Evolutionary conservation across 2,113 vertebrate species (phyloP).

Genomic region (Chloroceryle aenea): DNA sequence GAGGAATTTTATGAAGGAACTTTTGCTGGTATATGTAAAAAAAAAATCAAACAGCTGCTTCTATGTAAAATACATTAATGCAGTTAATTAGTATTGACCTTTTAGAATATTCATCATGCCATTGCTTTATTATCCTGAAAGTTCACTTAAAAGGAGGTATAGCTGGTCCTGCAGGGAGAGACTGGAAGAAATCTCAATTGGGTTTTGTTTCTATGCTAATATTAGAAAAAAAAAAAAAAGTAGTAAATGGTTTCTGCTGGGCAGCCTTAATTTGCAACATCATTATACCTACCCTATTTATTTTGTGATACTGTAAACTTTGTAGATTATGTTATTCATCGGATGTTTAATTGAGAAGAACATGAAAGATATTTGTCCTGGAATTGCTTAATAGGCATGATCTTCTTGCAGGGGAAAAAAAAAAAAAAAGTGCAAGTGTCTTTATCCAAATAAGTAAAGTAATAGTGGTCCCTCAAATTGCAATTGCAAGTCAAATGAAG

Average conservation of each 20-base stretch:
- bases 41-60: conserved; percentile 48
- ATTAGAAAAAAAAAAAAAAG: conserved; percentile 17
- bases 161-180: conserved; percentile 27
- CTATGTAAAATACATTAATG: conserved; percentile 66
- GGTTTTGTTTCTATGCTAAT: conserved; percentile 60
- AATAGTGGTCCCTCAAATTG: conserved; percentile 28
- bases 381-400: conserved; percentile 51
- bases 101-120: conserved; percentile 73
- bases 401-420: conserved; percentile 54
- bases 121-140: conserved; percentile 54
- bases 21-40: neutral
- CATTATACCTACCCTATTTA: conserved; percentile 20
- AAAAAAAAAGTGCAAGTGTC: neutral
- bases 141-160: conserved; percentile 47
- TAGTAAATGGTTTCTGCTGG: conserved; percentile 20
- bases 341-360: neutral
- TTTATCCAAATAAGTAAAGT: conserved; percentile 52
- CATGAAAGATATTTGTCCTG: neutral
- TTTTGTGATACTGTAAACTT: conserved; percentile 45
- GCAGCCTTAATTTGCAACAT: conserved; percentile 30
- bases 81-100: conserved; percentile 75
- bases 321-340: conserved; percentile 31
- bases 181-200: neutral
- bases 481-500: neutral
- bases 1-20: neutral